Evolutionary conservation across 2,888 invertebrate species (phyloP).

Genomic region (Arge pagana): DNA sequence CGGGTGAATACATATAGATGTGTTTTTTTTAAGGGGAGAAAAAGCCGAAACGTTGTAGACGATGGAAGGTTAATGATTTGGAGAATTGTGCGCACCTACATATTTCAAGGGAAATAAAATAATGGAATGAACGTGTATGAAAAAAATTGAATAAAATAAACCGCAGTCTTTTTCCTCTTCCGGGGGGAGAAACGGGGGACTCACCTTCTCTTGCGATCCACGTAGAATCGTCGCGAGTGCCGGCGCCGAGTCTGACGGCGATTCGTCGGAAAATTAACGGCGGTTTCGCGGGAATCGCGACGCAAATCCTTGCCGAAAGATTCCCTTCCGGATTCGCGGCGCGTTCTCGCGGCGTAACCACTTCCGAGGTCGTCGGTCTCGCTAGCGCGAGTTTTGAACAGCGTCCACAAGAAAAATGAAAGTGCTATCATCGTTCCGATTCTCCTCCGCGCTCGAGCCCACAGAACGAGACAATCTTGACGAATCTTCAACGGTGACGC

Average conservation of each 20-base stretch:
- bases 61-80: too few relatives aligned
- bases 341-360: slow-evolving; percentile 3
- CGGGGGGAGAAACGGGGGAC: slow-evolving; percentile 25
- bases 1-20: too few relatives aligned
- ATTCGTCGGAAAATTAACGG: slow-evolving; percentile 33
- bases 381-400: slow-evolving; percentile 33
- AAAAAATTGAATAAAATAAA: too few relatives aligned
- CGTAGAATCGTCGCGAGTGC: slow-evolving; percentile 48
- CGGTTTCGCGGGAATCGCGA: slow-evolving; percentile 39
- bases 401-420: slow-evolving; percentile 46
- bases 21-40: too few relatives aligned
- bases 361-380: slow-evolving; percentile 27
- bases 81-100: too few relatives aligned
- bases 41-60: too few relatives aligned
- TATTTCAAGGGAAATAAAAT: too few relatives aligned
- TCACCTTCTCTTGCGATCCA: slow-evolving; percentile 48
- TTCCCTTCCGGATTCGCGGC: slow-evolving; percentile 37
- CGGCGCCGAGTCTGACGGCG: slow-evolving; percentile 41
- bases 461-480: too few relatives aligned
- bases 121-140: too few relatives aligned
- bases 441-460: too few relatives aligned
- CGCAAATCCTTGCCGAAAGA: slow-evolving; percentile 34
- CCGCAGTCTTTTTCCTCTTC: too few relatives aligned
- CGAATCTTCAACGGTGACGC: too few relatives aligned
- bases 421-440: slow-evolving; percentile 49